A percentile compares a stretch with the other conserved stretches of the same genome.
Conservation (phyloP, 1,140 invertebrate species). For the Scaptomyza graminum region DNA sequence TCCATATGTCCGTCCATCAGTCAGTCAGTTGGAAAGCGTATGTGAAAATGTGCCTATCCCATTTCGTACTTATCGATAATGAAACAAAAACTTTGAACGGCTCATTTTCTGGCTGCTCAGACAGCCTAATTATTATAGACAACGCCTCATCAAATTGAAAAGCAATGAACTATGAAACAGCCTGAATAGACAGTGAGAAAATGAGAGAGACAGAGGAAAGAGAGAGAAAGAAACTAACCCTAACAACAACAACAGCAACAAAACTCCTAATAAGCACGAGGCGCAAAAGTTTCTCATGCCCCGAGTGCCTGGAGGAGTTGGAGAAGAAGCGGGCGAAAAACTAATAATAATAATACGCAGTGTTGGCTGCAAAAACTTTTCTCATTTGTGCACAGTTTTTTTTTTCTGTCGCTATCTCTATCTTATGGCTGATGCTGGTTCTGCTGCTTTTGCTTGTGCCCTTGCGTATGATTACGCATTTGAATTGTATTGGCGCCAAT, state of each 20-base stretch:
- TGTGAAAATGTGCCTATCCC: conserved; percentile 24
- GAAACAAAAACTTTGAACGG: conserved; percentile 53
- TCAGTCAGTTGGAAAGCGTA: conserved; percentile 25
- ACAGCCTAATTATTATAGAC: conserved; percentile 78
- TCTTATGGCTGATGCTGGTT: not conserved
- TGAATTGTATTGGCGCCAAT: conserved; percentile 71
- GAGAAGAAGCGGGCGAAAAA: conserved; percentile 51
- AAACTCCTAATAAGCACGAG: conserved; percentile 46
- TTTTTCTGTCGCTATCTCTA: conserved; percentile 13
- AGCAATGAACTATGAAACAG: conserved; percentile 83
- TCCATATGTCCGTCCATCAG: conserved; percentile 13
- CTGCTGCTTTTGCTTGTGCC: conserved; percentile 1
- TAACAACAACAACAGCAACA: conserved; percentile 35
- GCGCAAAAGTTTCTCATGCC: conserved; percentile 50
- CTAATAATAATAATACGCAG: conserved; percentile 79
- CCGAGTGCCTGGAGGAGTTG: conserved; percentile 4
- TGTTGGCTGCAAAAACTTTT: conserved; percentile 72
- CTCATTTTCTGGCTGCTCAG: conserved; percentile 64
- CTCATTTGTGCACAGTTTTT: conserved; percentile 68
- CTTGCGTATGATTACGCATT: conserved; percentile 76
- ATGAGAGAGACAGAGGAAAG: not conserved
- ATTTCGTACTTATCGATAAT: conserved; percentile 20
- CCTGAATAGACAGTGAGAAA: conserved; percentile 19
- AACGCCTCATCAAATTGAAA: conserved; percentile 83
- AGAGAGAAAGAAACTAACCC: conserved; percentile 18